Conservation (phyloP, 2,797 vertebrate species). For the Staurois parvus region DNA sequence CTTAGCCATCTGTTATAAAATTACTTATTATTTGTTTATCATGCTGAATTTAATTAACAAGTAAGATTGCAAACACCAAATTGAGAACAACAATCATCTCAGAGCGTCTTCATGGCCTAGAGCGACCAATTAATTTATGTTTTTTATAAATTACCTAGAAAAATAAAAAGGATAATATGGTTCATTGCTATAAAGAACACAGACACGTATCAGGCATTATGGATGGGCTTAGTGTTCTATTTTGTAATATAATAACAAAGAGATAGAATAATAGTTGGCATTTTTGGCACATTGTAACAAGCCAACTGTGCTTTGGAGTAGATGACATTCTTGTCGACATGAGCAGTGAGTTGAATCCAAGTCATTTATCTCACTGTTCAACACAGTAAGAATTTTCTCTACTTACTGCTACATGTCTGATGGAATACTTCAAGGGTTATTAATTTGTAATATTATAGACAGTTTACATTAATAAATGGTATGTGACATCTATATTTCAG, state of each 20-base stretch:
- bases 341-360: slow-evolving; percentile 9
- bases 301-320: slow-evolving; percentile 2
- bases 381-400: slow-evolving; percentile 32
- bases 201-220: background rate
- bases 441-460: slow-evolving; percentile 53
- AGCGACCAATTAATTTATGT: background rate
- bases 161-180: background rate
- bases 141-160: background rate
- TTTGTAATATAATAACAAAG: background rate
- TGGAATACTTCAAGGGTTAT: slow-evolving; percentile 51
- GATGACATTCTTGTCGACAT: slow-evolving; percentile 8
- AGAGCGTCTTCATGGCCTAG: background rate
- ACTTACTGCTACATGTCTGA: slow-evolving; percentile 30
- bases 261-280: slow-evolving; percentile 5
- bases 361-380: slow-evolving; percentile 16
- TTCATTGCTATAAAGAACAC: no score
- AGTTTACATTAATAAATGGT: slow-evolving; percentile 55
- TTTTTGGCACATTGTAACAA: slow-evolving; percentile 1
- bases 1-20: no score
- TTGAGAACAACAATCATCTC: no score
- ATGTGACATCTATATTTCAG: slow-evolving; percentile 57
- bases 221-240: background rate
- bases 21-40: no score
- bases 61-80: no score
- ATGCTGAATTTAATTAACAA: no score